Base-by-base conservation (phyloP, 2,113 vertebrate genomes). In the Mastomys natalensis region DNA sequence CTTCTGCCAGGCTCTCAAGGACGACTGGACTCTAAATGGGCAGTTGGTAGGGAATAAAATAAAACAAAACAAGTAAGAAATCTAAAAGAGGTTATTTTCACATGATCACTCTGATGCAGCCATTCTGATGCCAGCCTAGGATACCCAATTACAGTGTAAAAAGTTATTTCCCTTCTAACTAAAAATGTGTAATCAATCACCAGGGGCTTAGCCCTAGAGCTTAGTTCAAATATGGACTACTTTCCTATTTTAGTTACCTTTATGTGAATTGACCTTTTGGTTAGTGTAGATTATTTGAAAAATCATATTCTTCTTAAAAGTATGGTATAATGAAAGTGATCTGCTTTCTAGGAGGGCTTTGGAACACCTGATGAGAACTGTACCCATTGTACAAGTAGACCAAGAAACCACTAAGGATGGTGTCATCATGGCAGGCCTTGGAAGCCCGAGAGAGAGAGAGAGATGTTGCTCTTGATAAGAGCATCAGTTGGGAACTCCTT, bases 141-240 rank as follows among this genome's bases (percentile, higher is more conserved):
- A 5, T 53, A 70, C 43, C 31, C 26, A 72, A 19, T 77, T 70
- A 92, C 87, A 62, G 72, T 53, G 9, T 84, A 29, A 90, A 89
- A 73, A 89, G 53, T 2, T 3, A 55, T 87, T 93, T 95, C 70
- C 91, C 87, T 89, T 80, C 37, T 17, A 91, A 86, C 60, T 88
- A 24, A 74, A 66, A 64, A 84, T 53, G 0, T 45, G 2, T 66
- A 19, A 90, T 62, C 13, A 19, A 87, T 62, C 13, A 19, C 22
- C 6, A 53, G 1, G 40, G 31, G 89, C 62, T 55, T 40, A 31
- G 62, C 58, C 40, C 37, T 81, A 85, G 88, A n/a, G 37, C 62
- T 96, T 26, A 85, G 37, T 91, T 43, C 87, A 93, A 76, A 89
- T 70, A 48, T n/a, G 29, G 22, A n/a, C 92, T 91, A 45, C 22